phyloP scores from a whole-genome alignment of 2,888 invertebrate species.

The Listrodromus nycthemerus region DNA sequence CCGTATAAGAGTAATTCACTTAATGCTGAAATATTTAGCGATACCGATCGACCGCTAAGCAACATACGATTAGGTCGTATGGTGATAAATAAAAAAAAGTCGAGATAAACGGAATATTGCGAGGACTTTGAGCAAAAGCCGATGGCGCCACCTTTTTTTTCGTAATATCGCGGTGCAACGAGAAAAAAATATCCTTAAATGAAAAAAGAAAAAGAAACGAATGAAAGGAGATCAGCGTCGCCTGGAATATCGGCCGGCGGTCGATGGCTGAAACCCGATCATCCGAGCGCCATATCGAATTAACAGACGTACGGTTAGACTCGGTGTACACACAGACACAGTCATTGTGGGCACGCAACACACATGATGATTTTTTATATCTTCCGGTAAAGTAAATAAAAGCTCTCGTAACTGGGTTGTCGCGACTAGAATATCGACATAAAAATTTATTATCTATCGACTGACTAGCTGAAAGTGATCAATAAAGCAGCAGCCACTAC shows the following conservation, averaged over 20 bases:
- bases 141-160: constrained; percentile 1
- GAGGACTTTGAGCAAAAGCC: neutral
- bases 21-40: neutral
- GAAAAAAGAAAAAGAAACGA: constrained; percentile 28
- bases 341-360: neutral
- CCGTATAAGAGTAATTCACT: neutral
- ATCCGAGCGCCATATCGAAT: constrained; percentile 27
- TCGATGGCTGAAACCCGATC: constrained; percentile 42
- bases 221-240: constrained; percentile 38
- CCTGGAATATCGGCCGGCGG: constrained; percentile 21
- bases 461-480: constrained; percentile 48
- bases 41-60: neutral
- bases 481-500: constrained; percentile 37
- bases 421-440: constrained; percentile 11
- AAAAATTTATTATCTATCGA: constrained; percentile 45
- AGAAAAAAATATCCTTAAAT: constrained; percentile 1
- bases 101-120: neutral
- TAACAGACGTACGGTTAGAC: neutral
- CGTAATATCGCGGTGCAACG: constrained; percentile 18
- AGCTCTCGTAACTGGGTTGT: constrained; percentile 22
- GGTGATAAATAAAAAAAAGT: neutral
- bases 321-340: neutral
- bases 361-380: constrained; percentile 13
- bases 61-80: neutral
- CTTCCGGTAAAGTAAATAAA: constrained; percentile 32